Evolutionary conservation across 2,797 vertebrate species (phyloP), one percentile per base, ranked within the genome.

Genomic region (Carduelis carduelis): DNA sequence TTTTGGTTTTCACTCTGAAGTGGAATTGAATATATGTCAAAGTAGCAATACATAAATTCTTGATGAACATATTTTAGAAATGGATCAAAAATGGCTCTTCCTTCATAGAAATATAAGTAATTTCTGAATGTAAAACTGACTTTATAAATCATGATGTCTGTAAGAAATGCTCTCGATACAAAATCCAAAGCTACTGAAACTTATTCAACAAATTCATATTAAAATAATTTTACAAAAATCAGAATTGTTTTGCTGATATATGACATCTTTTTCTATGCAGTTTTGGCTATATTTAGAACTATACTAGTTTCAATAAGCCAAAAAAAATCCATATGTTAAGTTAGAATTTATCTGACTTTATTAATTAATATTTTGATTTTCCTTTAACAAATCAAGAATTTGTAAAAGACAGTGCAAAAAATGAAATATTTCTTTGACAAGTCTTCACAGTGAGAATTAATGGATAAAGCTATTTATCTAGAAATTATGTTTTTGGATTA

Each of bases 131-230:
- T 59, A 35, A 68, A 68, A 61, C 9, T 41, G 22, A 49, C 5
- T 43, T 43, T 23, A 8, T 64, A 37, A 80, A 39, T n/a, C 0
- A 1, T 10, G 2, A 24, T 32, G 0, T 44, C 26, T 44, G 24
- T 47, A 52, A 41, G n/a, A 80, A 90, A 49, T 3, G 0, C 65
- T 59, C 6, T 50, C 14, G 41, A 11, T 47, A 52, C 44, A 44
- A 20, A 83, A 50, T 34, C 23, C 2, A 77, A 88, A 88, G 8
- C 5, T 28, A 32, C 16, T 49, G 14, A 76, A 88, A 89, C 14
- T 12, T 53, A 8, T 39, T 34, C 16, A 4, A 24, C 50, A 56
- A 72, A 74, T 34, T 61, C 0, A 32, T 28, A 16, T 41, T 9
- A n/a, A 44, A 41, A 56, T 24, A 60, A 37, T 69, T 72, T 35